Evolutionary conservation across 2,113 vertebrate species (phyloP).

Genomic region (Ctenomys sociabilis): DNA sequence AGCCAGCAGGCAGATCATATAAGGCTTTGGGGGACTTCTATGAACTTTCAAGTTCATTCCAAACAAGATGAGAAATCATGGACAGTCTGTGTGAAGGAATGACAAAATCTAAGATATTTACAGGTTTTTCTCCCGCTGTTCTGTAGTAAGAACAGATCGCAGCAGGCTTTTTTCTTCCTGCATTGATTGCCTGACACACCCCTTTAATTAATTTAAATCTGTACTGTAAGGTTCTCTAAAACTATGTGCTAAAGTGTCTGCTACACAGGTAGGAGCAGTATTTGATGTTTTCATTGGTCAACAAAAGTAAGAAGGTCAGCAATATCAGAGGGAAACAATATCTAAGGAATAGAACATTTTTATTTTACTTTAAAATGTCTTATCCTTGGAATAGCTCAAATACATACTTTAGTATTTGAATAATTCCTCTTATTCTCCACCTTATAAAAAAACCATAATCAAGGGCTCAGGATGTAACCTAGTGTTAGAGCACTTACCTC

Average conservation of each 20-base stretch:
- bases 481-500: not conserved
- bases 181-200: not conserved
- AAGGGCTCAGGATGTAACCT: not conserved
- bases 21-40: not conserved
- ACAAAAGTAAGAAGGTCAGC: not conserved
- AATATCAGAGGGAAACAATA: not conserved
- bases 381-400: not conserved
- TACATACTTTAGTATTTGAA: not conserved
- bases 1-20: not conserved
- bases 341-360: slow-evolving; percentile 43
- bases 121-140: not conserved
- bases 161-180: not conserved
- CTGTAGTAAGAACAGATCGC: not conserved
- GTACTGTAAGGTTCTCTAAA: not conserved
- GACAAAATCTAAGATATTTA: not conserved
- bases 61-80: not conserved
- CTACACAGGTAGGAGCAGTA: not conserved
- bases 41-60: not conserved
- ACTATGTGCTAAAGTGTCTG: not conserved
- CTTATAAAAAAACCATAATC: not conserved
- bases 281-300: not conserved
- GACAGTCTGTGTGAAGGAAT: not conserved
- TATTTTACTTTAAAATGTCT: not conserved
- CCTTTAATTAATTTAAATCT: not conserved
- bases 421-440: not conserved